Evolutionary conservation across 2,797 vertebrate species (phyloP), one percentile per base, ranked within the genome.

Genomic region (Ataeniobius toweri): DNA sequence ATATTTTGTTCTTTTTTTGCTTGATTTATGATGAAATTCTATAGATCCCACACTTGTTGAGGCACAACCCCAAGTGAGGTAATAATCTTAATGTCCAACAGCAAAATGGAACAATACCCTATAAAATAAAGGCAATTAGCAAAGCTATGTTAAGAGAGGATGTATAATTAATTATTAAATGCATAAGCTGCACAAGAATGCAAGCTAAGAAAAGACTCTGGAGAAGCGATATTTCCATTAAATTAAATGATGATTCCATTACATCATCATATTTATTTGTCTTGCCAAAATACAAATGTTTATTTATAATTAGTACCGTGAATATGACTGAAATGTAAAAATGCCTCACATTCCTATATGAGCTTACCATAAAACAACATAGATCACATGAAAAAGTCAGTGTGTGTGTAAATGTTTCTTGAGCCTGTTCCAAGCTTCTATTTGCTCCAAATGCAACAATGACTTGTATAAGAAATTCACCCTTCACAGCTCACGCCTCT

Each of bases 401-500:
- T 79, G 84, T 83, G 74, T 91, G 75, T 91, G 91, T 91, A 93
- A 95, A 94, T 83, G 86, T 89, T 93, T 93, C 83, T 91, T 93
- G 93, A 94, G 91, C 89, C 86, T 56, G 83, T 63, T 92, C 92
- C 95, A 94, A 94, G 86, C 82, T 81, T 74, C 81, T 89, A 89
- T 88, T 91, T 85, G 90, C 85, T 95, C 91, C 93, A 94, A 93
- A 93, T 92, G 89, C 91, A 94, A 93, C 91, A 94, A 79, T 89
- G 92, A 93, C 91, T 92, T 83, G 89, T 88, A 91, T 90, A 90
- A 94, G 86, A 93, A 94, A 94, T 93, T 93, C 94, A 95, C 93
- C 93, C 95, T 95, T 95, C 94, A 95, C 93, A 95, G 95, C 93
- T 94, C 86, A 81, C 93, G 89, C 93, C 90, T 95, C 92, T 90